Percentiles rank a stretch among this genome's conserved stretches.
phyloP scores from a whole-genome alignment of 2,888 invertebrate genomes.

The Erynnis tages region DNA sequence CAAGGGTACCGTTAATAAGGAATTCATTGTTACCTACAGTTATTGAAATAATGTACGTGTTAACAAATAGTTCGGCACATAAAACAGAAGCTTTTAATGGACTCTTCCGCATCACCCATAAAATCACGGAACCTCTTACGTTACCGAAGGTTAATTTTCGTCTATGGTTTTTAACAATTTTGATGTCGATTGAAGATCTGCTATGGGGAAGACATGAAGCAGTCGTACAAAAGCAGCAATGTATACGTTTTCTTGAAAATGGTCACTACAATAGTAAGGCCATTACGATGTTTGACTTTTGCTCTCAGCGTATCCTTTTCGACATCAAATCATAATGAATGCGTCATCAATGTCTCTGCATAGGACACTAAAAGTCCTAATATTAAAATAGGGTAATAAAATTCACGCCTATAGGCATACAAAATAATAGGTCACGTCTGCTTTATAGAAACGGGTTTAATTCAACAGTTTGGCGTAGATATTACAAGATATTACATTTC shows the following conservation, averaged over 20 bases:
- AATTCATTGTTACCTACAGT: too few relatives aligned
- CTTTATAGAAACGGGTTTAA: conserved; percentile 11
- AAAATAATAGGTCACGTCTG: not conserved
- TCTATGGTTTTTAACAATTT: not conserved
- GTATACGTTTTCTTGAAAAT: conserved; percentile 18
- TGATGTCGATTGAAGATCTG: not conserved
- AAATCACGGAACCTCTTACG: conserved; percentile 37
- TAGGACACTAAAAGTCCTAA: conserved; percentile 40
- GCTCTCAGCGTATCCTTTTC: conserved; percentile 37
- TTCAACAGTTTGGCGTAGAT: too few relatives aligned
- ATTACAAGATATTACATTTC: too few relatives aligned
- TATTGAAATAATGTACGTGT: conserved; percentile 25
- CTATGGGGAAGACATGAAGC: too few relatives aligned
- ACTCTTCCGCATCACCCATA: conserved; percentile 52
- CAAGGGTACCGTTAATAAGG: too few relatives aligned
- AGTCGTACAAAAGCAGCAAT: not conserved
- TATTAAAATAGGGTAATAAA: conserved; percentile 40
- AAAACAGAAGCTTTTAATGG: conserved; percentile 57
- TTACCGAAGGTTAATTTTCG: not conserved
- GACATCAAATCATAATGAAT: conserved; percentile 44
- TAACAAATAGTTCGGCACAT: conserved; percentile 37
- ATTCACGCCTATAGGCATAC: conserved; percentile 28
- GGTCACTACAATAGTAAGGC: not conserved
- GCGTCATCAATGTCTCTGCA: conserved; percentile 49
- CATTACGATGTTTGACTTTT: conserved; percentile 25